Evolutionary conservation across 2,888 invertebrate genomes (phyloP), one percentile per base, ranked within the genome.

Genomic region (Polyploca ridens): DNA sequence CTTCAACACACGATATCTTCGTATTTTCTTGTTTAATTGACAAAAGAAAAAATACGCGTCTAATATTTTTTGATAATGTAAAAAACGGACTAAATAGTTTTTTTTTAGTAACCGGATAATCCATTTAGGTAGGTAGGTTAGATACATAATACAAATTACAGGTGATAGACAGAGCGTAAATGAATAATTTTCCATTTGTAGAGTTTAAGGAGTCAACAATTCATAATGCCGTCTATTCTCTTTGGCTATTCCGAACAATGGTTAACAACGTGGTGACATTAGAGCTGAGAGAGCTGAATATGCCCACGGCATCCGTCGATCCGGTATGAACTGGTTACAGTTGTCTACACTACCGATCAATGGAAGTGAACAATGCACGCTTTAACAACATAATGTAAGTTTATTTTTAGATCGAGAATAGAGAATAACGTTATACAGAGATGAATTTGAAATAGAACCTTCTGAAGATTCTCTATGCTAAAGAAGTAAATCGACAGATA

Each of bases 281-380:
- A 62, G 33, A 13, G 71, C 69, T 71, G 73, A 64, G 69, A 70
- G 71, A 54, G 54, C 54, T 19, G 10, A 54, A 54, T 19, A 54
- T 19, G 54, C 19, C 10, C 54, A 54, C 64, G 73, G 69, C 77
- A 73, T 79, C 80, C 77, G 70, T 60, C 63, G 65, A 77, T 71
- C 85, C 73, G 76, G 81, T 73, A 73, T 11, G 33, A 81, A 80
- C 85, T 71, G 67, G 84, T 79, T 69, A 14, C 16, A 58, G 78
- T 78, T 83, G 79, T 81, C 71, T 71, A 72, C 68, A 64, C 68
- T 16, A 69, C 69, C 69, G 66, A 72, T 71, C 70, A 72, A 69
- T 71, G 70, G 73, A 72, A 67, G 57, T 57, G 62, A 35, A 58
- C 54, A 19, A 54, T n/a, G 19, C 19, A 41, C 13, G 41, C 41